Percentiles rank a stretch among this genome's conserved stretches.
phyloP scores from a whole-genome alignment of 2,113 vertebrate genomes.

The Galbula dea region DNA sequence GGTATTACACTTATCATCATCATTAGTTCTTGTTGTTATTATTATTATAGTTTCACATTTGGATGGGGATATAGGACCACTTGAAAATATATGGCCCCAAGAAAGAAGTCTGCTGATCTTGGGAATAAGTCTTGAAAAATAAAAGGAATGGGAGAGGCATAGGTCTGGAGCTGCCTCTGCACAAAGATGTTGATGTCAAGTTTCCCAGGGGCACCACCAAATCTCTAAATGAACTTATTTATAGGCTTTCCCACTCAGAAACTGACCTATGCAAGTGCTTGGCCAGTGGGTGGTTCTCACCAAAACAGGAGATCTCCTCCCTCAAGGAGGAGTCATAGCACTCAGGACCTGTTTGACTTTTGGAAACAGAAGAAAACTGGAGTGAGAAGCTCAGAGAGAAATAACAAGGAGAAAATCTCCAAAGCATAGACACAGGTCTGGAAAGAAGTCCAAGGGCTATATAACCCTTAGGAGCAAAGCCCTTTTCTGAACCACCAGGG shows the following conservation, averaged over 20 bases:
- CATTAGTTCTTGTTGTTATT: conserved; percentile 52
- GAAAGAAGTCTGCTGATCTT: conserved; percentile 40
- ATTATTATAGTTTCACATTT: conserved; percentile 20
- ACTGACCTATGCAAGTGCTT: conserved; percentile 22
- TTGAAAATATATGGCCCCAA: conserved; percentile 55
- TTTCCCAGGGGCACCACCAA: neutral
- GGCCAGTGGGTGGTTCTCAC: conserved; percentile 13
- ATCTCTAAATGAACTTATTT: neutral
- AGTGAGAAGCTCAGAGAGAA: neutral
- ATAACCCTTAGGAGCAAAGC: neutral
- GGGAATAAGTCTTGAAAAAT: neutral
- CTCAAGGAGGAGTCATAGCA: neutral
- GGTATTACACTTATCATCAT: conserved; percentile 53
- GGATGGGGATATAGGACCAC: conserved; percentile 58
- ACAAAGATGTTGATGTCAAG: neutral
- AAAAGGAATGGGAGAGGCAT: conserved; percentile 14
- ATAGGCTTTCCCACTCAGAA: neutral
- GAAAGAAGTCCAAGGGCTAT: neutral
- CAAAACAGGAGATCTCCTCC: conserved; percentile 42
- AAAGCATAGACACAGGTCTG: neutral
- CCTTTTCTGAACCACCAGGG: neutral
- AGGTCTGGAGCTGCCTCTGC: neutral
- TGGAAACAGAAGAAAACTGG: neutral
- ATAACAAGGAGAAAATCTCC: neutral
- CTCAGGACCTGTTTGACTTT: neutral